These are phyloP conservation scores for Aquatica leii DNA, from an alignment of 2,888 invertebrate species.

Conservation along the genomic window DNA sequence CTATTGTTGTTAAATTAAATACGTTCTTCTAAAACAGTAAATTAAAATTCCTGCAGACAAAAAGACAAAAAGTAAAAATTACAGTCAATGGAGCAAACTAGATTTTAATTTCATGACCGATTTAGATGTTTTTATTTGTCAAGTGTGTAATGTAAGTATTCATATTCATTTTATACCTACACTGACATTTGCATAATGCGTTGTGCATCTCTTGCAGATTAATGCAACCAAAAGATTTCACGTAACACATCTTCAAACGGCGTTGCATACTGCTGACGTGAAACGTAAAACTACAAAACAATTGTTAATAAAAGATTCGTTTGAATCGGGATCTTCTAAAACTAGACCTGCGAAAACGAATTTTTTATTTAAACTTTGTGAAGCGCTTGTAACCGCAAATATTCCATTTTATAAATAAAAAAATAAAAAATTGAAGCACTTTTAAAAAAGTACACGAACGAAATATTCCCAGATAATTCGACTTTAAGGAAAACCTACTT, in stretches of 20 bases:
- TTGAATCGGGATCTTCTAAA: slow-evolving; percentile 2
- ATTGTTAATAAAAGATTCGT: background rate
- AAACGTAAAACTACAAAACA: background rate
- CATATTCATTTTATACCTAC: background rate
- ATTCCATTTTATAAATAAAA: slow-evolving; percentile 3
- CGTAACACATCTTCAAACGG: slow-evolving; percentile 5
- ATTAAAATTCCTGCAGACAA: too few species aligned
- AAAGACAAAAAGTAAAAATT: too few species aligned
- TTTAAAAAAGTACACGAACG: slow-evolving; percentile 4
- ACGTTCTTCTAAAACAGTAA: too few species aligned
- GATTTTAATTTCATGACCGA: too few species aligned
- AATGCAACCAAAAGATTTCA: too few species aligned
- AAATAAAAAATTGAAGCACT: slow-evolving; percentile 3
- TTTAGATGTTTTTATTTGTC: background rate
- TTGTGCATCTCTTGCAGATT: background rate
- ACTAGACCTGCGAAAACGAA: too few species aligned
- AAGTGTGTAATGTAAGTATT: background rate
- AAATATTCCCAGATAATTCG: background rate
- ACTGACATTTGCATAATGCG: slow-evolving; percentile 1
- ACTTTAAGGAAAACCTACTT: slow-evolving; percentile 5
- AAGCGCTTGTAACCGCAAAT: background rate
- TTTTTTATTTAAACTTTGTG: slow-evolving; percentile 3
- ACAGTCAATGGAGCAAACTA: too few species aligned
- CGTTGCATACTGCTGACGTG: slow-evolving; percentile 2
- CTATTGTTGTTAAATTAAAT: too few species aligned